Conservation (phyloP, 2,113 vertebrate genomes). For the Raja brachyura region DNA sequence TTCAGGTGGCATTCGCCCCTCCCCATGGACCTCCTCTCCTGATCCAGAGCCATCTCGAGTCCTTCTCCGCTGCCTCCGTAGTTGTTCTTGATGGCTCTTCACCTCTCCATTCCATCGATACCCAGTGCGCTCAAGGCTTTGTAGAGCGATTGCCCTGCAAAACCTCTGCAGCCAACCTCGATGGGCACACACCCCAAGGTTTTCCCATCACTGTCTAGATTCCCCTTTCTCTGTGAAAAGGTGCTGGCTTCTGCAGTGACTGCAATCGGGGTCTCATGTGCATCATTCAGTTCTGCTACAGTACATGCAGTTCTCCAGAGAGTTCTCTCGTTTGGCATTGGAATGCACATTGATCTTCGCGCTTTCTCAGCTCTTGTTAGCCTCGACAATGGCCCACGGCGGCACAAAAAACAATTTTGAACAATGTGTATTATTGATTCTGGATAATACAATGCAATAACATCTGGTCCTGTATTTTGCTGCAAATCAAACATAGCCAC, state of each 20-base stretch:
- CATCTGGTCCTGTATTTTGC: background rate
- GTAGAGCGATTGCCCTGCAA: no score
- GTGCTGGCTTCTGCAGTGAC: background rate
- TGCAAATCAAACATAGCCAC: no score
- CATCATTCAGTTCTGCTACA: no score
- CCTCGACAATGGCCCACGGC: background rate
- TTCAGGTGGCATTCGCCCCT: no score
- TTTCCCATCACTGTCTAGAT: background rate
- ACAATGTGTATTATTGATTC: background rate
- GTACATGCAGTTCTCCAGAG: background rate
- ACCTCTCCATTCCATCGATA: no score
- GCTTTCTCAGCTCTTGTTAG: background rate
- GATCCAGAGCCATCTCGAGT: no score
- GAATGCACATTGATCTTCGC: background rate
- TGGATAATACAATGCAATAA: background rate
- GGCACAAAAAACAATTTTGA: background rate
- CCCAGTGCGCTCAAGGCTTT: no score
- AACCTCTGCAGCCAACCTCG: no score
- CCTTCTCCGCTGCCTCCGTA: no score
- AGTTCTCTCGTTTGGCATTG: background rate
- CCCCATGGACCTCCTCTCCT: no score
- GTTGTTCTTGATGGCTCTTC: no score
- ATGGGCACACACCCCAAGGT: no score
- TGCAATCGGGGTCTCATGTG: background rate
- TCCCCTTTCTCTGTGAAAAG: background rate